Base-by-base conservation (phyloP, 2,888 invertebrate genomes). In the Hesperia comma region DNA sequence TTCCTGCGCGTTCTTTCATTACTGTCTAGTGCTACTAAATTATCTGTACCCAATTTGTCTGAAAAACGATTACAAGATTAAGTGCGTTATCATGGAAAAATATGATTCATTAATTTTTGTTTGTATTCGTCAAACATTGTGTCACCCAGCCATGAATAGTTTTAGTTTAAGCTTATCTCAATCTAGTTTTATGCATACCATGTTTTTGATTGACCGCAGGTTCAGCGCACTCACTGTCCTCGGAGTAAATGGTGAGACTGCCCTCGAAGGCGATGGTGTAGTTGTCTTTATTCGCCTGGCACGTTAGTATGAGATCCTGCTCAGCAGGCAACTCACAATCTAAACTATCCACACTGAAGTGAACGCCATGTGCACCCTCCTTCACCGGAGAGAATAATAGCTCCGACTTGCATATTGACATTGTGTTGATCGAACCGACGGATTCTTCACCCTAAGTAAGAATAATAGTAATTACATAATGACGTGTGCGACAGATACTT, bases 211-310 rank as follows among this genome's bases (percentile, higher is more conserved):
- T 92, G 91, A 92, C 92, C 87, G 90, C 83, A 69, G 83, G 77
- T 83, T 92, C 92, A 73, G 79, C 93, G 87, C 95, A 96, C 89
- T 96, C 96, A 82, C 96, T 96, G 84, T 96, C 97, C 88, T 97
- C 97, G 63, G 97, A 97, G 87, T 96, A 97, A 93, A 96, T 95
- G 73, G 96, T 95, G 77, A 95, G 94, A 79, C 97, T 97, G 80
- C 97, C 98, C 92, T 98, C 98, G 80, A 98, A 98, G 74, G 98
- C 98, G 80, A 98, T 98, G 72, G 98, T 98, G 85, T 98, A 98
- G 92, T 98, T 98, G 88, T 98, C 97, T 93, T 98, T 98, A 87
- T 98, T 97, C 71, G 97, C 96, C 89, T 97, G 96, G 87, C 98
- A 98, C 71, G 98, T 98, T 74, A 98, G 94, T 86, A 98, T 95